Evolutionary conservation across 1,140 invertebrate species (phyloP).

Genomic region (Maniola jurtina): DNA sequence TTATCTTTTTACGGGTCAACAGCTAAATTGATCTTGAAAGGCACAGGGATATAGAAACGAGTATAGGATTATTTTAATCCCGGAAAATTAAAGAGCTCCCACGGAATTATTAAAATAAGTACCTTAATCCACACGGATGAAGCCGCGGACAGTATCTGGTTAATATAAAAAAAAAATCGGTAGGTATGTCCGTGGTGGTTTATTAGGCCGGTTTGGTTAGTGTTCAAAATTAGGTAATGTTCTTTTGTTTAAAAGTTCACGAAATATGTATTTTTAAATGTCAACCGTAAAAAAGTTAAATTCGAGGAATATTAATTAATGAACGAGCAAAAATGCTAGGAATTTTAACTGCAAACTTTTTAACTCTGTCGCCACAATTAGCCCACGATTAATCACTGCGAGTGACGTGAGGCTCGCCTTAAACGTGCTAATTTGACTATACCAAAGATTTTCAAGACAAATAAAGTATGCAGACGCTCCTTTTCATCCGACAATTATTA

Average conservation of each 20-base stretch:
- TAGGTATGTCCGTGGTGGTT: no score
- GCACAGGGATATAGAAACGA: no score
- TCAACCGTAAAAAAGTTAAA: neutral
- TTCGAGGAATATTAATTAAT: neutral
- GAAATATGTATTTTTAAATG: neutral
- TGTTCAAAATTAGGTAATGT: no score
- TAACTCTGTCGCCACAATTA: slow-evolving; percentile 1
- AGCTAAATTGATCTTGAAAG: no score
- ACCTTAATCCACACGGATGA: no score
- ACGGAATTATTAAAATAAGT: no score
- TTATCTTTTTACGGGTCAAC: no score
- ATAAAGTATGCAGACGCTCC: neutral
- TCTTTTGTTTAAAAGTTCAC: neutral
- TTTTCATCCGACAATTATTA: neutral
- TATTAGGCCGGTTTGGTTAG: no score
- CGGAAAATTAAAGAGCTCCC: no score
- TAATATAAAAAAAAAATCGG: no score
- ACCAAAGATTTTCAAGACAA: neutral
- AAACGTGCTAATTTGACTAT: slow-evolving; percentile 1
- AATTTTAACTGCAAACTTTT: slow-evolving; percentile 2
- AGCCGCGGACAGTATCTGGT: no score
- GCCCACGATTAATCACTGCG: neutral
- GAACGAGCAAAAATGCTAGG: neutral
- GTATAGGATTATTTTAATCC: no score
- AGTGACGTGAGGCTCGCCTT: neutral